Conservation (phyloP, 2,797 vertebrate species). For the Chromis chromis region DNA sequence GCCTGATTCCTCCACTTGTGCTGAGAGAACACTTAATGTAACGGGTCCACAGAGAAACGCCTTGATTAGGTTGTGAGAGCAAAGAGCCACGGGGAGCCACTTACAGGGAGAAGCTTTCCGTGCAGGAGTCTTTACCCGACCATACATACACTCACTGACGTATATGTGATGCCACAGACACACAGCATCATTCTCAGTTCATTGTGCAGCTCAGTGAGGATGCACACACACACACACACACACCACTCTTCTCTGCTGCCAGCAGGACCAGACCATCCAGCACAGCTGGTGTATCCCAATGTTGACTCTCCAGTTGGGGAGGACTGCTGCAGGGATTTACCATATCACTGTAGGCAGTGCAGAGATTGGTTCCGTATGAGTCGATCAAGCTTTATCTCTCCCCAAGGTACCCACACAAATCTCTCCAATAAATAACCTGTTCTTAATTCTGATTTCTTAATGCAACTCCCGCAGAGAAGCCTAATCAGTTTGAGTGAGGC, state of each 20-base stretch:
- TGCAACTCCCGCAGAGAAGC: slow-evolving; percentile 78
- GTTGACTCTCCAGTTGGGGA: slow-evolving; percentile 71
- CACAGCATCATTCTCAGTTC: slow-evolving; percentile 55
- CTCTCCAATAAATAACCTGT: slow-evolving; percentile 82
- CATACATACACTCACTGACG: slow-evolving; percentile 56
- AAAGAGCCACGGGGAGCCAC: slow-evolving; percentile 83
- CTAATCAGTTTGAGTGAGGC: slow-evolving; percentile 79
- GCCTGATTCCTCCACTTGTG: slow-evolving; percentile 86
- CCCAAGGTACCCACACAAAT: slow-evolving; percentile 76
- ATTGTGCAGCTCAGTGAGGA: slow-evolving; percentile 28
- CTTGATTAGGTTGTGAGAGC: slow-evolving; percentile 85
- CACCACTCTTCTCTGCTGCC: slow-evolving; percentile 39
- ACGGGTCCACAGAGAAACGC: slow-evolving; percentile 84
- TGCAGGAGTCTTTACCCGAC: slow-evolving; percentile 77
- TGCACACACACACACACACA: slow-evolving; percentile 15
- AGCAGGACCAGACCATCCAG: slow-evolving; percentile 65
- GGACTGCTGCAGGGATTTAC: slow-evolving; percentile 72
- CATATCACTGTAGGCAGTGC: slow-evolving; percentile 69
- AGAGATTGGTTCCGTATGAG: slow-evolving; percentile 67
- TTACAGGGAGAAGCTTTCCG: slow-evolving; percentile 82
- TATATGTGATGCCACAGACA: slow-evolving; percentile 61
- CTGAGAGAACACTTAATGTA: slow-evolving; percentile 87
- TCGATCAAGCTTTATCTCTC: slow-evolving; percentile 82
- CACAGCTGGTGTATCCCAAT: slow-evolving; percentile 72
- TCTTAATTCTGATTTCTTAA: slow-evolving; percentile 83